Evolutionary conservation across 1,140 invertebrate species (phyloP).

Genomic region (Drosophila sechellia): DNA sequence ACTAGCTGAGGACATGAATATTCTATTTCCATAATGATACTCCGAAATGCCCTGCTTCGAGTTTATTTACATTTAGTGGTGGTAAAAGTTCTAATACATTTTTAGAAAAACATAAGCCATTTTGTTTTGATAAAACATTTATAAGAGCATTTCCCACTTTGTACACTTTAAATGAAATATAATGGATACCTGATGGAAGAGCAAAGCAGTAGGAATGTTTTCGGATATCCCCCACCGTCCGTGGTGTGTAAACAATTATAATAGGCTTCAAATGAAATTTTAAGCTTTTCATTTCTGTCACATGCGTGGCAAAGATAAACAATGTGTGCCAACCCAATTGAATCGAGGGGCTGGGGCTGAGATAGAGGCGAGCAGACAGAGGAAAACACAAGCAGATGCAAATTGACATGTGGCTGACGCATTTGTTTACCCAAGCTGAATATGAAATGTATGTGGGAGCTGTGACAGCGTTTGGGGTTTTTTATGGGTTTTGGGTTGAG

Average conservation of each 20-base stretch:
- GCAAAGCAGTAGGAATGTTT: conserved; percentile 30
- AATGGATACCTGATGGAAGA: neutral
- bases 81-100: too few relatives aligned
- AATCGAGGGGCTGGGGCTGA: neutral
- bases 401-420: conserved; percentile 68
- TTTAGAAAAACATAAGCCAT: too few relatives aligned
- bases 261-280: conserved; percentile 66
- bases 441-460: conserved; percentile 58
- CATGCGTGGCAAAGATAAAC: conserved; percentile 48
- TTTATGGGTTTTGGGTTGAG: neutral
- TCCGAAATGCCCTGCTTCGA: neutral
- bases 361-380: conserved; percentile 21
- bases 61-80: neutral
- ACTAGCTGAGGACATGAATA: neutral
- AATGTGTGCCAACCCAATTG: neutral
- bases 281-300: conserved; percentile 58
- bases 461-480: conserved; percentile 14
- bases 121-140: neutral
- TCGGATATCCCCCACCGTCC: conserved; percentile 5
- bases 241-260: conserved; percentile 66
- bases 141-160: neutral
- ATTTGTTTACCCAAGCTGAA: conserved; percentile 71
- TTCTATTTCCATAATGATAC: neutral
- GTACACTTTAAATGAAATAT: neutral
- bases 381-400: conserved; percentile 28